Conservation (phyloP, 2,888 invertebrate genomes). For the Orthonychiurus folsomi region DNA sequence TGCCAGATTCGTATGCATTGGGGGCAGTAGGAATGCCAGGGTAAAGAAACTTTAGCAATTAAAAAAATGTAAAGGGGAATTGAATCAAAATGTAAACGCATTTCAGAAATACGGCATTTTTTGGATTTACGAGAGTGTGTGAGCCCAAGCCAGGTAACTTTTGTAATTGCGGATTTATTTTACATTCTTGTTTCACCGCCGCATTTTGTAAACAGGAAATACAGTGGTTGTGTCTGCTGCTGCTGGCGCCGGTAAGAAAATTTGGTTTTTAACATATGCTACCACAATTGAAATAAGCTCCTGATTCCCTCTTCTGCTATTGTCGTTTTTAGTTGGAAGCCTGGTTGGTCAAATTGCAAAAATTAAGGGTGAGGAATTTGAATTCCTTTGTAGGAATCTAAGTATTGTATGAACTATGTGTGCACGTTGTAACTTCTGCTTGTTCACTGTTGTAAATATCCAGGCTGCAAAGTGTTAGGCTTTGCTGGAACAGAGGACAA, state of each 20-base stretch:
- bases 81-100: not conserved
- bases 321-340: slow-evolving; percentile 57
- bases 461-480: slow-evolving; percentile 59
- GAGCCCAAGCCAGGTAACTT: slow-evolving; percentile 59
- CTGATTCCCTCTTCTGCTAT: not conserved
- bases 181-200: not conserved
- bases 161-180: not conserved
- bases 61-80: not conserved
- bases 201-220: slow-evolving; percentile 50
- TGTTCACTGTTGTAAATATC: not conserved
- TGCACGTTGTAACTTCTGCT: not conserved
- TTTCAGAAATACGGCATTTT: slow-evolving; percentile 62
- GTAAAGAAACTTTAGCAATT: slow-evolving; percentile 9
- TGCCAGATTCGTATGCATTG: slow-evolving; percentile 53
- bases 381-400: too few relatives aligned
- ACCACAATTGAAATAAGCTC: not conserved
- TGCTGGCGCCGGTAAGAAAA: slow-evolving; percentile 51
- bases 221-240: slow-evolving; percentile 64
- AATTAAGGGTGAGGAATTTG: slow-evolving; percentile 54
- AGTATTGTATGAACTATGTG: too few relatives aligned
- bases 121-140: slow-evolving; percentile 62
- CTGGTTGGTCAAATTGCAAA: slow-evolving; percentile 71
- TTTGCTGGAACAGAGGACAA: slow-evolving; percentile 64
- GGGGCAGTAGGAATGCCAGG: slow-evolving; percentile 29
- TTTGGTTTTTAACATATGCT: too few relatives aligned